phyloP scores from a whole-genome alignment of 2,888 invertebrate species.

The Tupiocoris notatus region DNA sequence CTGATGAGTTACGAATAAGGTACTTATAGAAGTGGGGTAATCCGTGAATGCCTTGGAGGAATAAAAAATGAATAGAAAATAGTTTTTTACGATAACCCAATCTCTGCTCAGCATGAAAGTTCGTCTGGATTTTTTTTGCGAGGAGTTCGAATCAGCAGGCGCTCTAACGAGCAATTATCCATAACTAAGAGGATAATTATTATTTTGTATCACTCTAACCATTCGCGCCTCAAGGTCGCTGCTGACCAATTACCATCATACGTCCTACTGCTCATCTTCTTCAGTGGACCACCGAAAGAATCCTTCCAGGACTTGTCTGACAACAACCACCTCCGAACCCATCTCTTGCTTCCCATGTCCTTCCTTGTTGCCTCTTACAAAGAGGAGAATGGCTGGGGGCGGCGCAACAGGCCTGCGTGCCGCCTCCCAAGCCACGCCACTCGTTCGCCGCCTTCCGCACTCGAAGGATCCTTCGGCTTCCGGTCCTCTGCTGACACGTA shows the following conservation, averaged over 20 bases:
- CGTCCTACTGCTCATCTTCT: slow-evolving; percentile 5
- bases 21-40: too few species aligned
- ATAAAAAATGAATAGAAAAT: too few species aligned
- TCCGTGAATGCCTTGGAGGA: too few species aligned
- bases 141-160: too few species aligned
- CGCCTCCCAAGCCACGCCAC: slow-evolving; percentile 17
- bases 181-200: too few species aligned
- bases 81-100: too few species aligned
- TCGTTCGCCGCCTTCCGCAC: slow-evolving; percentile 32
- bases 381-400: slow-evolving; percentile 8
- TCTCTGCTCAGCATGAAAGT: too few species aligned
- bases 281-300: neutral
- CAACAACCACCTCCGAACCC: neutral
- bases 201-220: too few species aligned
- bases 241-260: neutral
- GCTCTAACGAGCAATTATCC: too few species aligned
- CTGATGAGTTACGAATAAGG: too few species aligned
- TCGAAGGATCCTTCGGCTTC: slow-evolving; percentile 29
- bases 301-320: neutral
- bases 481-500: neutral
- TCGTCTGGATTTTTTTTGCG: too few species aligned
- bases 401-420: slow-evolving; percentile 42
- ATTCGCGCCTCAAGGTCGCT: too few species aligned
- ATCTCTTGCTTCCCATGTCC: slow-evolving; percentile 4
- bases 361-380: neutral